A percentile compares a stretch with the other conserved stretches of the same genome.
Conservation (phyloP, 2,888 invertebrate genomes). For the Metellina segmentata region DNA sequence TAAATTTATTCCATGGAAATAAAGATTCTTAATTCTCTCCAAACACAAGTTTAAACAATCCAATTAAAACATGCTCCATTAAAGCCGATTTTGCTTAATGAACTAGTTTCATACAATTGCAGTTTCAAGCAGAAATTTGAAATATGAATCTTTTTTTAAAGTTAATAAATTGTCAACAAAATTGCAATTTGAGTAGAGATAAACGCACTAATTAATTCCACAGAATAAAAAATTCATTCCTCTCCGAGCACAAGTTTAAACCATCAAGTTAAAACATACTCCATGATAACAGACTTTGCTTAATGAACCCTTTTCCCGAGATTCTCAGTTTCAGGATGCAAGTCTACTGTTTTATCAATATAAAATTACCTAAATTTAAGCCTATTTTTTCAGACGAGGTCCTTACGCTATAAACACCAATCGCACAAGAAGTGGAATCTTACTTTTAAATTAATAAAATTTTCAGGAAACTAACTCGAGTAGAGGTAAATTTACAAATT, state of each 20-base stretch:
- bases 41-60: background rate
- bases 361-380: too few relatives aligned
- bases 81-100: background rate
- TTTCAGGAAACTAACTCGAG: too few relatives aligned
- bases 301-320: background rate
- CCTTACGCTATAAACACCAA: too few relatives aligned
- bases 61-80: background rate
- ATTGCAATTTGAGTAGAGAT: too few relatives aligned
- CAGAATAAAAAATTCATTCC: background rate
- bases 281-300: background rate
- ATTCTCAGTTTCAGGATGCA: background rate
- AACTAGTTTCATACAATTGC: background rate
- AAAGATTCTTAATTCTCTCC: too few relatives aligned
- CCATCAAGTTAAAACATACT: background rate
- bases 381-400: too few relatives aligned
- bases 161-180: too few relatives aligned
- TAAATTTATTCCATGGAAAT: too few relatives aligned
- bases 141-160: too few relatives aligned
- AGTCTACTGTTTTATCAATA: background rate
- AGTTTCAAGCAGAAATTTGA: background rate
- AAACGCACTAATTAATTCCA: background rate
- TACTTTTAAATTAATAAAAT: too few relatives aligned
- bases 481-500: too few relatives aligned
- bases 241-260: background rate
- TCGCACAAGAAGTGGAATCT: too few relatives aligned